Percentiles rank a stretch among this genome's conserved stretches.
Evolutionary conservation across 2,797 vertebrate genomes (phyloP).

Genomic region (Halcyon chelicuti): DNA sequence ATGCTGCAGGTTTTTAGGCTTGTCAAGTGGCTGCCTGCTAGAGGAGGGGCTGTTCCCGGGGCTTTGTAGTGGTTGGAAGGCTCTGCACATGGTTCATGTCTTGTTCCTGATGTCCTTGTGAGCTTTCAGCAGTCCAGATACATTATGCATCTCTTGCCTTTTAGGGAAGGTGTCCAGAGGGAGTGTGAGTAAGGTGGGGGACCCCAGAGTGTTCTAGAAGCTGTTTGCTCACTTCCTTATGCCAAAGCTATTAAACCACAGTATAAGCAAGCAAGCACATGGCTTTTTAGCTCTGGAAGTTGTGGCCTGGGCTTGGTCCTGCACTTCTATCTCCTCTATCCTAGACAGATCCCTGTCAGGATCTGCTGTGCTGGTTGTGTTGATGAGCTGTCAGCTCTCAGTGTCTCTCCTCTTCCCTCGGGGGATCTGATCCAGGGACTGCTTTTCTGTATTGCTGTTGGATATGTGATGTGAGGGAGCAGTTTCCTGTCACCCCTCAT

Average conservation of each 20-base stretch:
- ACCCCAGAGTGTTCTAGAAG: background rate
- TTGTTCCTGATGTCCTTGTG: background rate
- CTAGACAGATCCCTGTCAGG: background rate
- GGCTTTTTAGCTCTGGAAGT: background rate
- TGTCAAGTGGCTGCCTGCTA: background rate
- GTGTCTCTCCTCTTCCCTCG: background rate
- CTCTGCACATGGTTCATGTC: fast-evolving
- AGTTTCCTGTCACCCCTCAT: background rate
- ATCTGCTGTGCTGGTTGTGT: background rate
- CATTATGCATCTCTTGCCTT: fast-evolving
- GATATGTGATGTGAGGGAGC: background rate
- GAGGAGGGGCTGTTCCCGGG: background rate
- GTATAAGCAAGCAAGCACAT: background rate
- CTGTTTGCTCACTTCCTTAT: background rate
- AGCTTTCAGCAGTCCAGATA: background rate
- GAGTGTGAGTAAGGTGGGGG: background rate
- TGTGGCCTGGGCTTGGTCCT: background rate
- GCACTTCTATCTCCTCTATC: background rate
- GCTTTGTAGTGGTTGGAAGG: background rate
- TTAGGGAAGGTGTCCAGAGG: background rate
- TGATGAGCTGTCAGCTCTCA: background rate
- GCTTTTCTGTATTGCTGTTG: background rate
- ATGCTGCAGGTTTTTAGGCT: background rate
- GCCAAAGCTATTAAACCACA: background rate
- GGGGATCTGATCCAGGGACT: background rate